Evolutionary conservation across 2,888 invertebrate species (phyloP).

Genomic region (Cryptocephalus primarius): DNA sequence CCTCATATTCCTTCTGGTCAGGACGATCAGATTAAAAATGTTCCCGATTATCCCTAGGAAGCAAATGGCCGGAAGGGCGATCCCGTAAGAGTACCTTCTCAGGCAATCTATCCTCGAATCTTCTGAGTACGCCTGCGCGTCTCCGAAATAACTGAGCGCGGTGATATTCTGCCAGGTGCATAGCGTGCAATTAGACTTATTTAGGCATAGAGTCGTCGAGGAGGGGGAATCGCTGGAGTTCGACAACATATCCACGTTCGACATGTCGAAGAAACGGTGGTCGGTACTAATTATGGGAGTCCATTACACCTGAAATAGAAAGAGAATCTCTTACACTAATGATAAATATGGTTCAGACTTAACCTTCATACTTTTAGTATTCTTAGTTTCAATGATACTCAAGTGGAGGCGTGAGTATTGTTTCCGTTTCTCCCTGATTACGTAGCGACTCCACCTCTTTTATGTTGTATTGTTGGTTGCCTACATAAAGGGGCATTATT

Average conservation of each 20-base stretch:
- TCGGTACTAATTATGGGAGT: no score
- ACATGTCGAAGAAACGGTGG: conserved; percentile 20
- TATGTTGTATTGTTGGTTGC: no score
- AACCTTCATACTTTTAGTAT: no score
- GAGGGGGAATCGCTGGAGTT: conserved; percentile 34
- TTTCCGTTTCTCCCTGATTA: no score
- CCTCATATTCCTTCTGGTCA: conserved; percentile 65
- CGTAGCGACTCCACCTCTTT: no score
- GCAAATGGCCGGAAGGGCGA: conserved; percentile 58
- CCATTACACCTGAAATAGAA: no score
- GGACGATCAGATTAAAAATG: conserved; percentile 64
- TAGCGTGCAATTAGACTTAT: conserved; percentile 27
- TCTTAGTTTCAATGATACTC: no score
- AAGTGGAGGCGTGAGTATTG: no score
- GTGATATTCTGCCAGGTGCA: conserved; percentile 29
- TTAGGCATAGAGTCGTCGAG: conserved; percentile 26
- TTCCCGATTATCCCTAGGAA: conserved; percentile 66
- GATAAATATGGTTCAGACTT: no score
- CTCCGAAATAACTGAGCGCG: conserved; percentile 23
- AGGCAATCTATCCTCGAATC: conserved; percentile 49
- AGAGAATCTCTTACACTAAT: no score
- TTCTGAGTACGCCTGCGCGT: conserved; percentile 31
- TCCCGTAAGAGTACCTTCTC: conserved; percentile 52
- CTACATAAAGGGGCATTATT: no score
- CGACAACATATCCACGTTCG: no score